phyloP scores from a whole-genome alignment of 1,140 invertebrate genomes.

The Drosophila malerkotliana region DNA sequence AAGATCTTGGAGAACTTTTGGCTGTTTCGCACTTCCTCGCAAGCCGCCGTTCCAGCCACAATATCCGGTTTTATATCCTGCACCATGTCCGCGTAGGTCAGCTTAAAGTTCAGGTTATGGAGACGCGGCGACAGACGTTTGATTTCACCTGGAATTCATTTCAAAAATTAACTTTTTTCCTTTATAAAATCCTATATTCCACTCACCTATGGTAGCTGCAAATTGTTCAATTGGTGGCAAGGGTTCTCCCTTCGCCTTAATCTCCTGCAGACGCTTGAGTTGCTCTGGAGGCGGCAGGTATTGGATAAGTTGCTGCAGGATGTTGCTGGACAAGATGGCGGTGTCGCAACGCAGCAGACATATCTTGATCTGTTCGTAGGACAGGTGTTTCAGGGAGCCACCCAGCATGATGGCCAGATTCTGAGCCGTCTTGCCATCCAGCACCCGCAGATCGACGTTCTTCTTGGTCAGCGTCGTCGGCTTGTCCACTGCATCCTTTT shows the following conservation, averaged over 20 bases:
- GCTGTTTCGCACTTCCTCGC: slow-evolving; percentile 96
- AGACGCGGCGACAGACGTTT: slow-evolving; percentile 95
- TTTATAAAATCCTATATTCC: not conserved
- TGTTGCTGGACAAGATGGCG: slow-evolving; percentile 90
- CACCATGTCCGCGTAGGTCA: slow-evolving; percentile 88
- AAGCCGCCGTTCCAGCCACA: slow-evolving; percentile 96
- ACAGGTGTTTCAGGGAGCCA: slow-evolving; percentile 95
- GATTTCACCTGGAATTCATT: slow-evolving; percentile 86
- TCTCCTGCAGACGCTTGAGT: slow-evolving; percentile 91
- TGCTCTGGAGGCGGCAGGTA: slow-evolving; percentile 96
- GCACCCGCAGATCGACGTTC: slow-evolving; percentile 94
- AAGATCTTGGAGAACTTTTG: slow-evolving; percentile 95
- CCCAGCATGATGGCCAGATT: slow-evolving; percentile 96
- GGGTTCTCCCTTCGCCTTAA: slow-evolving; percentile 91
- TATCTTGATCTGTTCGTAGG: slow-evolving; percentile 92
- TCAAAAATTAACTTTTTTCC: not conserved
- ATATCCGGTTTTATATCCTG: slow-evolving; percentile 97
- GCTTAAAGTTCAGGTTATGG: slow-evolving; percentile 95
- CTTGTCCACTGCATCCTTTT: slow-evolving; percentile 89
- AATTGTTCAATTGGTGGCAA: slow-evolving; percentile 98
- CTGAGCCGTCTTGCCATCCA: slow-evolving; percentile 96
- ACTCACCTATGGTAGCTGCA: slow-evolving; percentile 91
- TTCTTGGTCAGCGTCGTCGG: slow-evolving; percentile 88
- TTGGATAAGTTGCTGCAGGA: slow-evolving; percentile 93
- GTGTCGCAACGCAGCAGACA: slow-evolving; percentile 95